phyloP scores from a whole-genome alignment of 1,140 invertebrate genomes.

The Drosophila biarmipes region DNA sequence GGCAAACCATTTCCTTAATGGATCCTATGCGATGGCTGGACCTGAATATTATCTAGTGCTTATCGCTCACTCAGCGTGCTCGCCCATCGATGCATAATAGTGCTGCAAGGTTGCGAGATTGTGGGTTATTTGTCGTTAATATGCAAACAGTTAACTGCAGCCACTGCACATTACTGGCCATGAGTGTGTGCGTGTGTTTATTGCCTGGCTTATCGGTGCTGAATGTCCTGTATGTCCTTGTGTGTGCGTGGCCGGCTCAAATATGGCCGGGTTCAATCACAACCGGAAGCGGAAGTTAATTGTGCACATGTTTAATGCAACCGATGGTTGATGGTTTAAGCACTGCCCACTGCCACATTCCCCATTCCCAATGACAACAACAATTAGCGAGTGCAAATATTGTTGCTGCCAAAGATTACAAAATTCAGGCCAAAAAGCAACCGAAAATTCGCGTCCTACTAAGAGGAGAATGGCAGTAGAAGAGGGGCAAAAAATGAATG shows the following conservation, averaged over 20 bases:
- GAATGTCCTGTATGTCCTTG: slow-evolving; percentile 1
- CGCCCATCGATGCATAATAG: slow-evolving; percentile 36
- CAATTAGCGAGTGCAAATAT: slow-evolving; percentile 54
- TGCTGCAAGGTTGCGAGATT: slow-evolving; percentile 52
- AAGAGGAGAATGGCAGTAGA: slow-evolving; percentile 5
- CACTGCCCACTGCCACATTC: not conserved
- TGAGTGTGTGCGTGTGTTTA: slow-evolving; percentile 9
- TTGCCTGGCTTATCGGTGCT: slow-evolving; percentile 1
- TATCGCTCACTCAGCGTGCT: slow-evolving; percentile 58
- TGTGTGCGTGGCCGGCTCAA: slow-evolving; percentile 25
- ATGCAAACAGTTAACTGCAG: slow-evolving; percentile 75
- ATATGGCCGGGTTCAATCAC: slow-evolving; percentile 58
- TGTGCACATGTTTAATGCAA: slow-evolving; percentile 65
- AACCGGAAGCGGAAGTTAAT: slow-evolving; percentile 80
- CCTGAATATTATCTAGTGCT: slow-evolving; percentile 69
- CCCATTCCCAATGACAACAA: slow-evolving; percentile 35
- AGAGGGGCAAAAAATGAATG: slow-evolving; percentile 33
- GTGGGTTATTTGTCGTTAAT: slow-evolving; percentile 76
- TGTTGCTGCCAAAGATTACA: slow-evolving; percentile 8
- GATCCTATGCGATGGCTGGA: slow-evolving; percentile 27
- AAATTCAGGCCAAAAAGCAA: slow-evolving; percentile 17
- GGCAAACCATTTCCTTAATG: not conserved
- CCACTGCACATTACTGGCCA: slow-evolving; percentile 12
- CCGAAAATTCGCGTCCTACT: slow-evolving; percentile 20
- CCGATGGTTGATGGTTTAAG: slow-evolving; percentile 26